Conservation (phyloP, 1,140 invertebrate genomes). For the Rhagoletis pomonella region DNA sequence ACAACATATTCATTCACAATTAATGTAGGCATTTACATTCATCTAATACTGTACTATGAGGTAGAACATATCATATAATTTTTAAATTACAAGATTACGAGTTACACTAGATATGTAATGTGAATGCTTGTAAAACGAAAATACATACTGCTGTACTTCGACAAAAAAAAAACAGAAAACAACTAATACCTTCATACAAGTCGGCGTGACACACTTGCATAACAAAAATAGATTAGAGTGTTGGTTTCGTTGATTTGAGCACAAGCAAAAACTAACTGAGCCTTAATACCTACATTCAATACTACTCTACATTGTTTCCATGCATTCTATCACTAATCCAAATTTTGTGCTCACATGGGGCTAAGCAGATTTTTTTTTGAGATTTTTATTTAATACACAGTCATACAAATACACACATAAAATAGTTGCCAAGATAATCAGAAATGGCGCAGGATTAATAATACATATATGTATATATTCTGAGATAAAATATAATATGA, state of each 20-base stretch:
- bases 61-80: too few species aligned
- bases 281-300: background rate
- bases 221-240: background rate
- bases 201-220: background rate
- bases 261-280: background rate
- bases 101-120: too few species aligned
- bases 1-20: background rate
- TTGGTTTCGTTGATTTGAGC: background rate
- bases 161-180: background rate
- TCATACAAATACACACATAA: background rate
- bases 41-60: too few species aligned
- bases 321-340: background rate
- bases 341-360: too few species aligned
- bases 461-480: background rate
- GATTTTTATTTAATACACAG: too few species aligned
- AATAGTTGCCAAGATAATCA: background rate
- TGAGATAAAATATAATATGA: conserved; percentile 20
- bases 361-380: too few species aligned
- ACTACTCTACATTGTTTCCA: background rate
- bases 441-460: too few species aligned
- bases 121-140: too few species aligned
- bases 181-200: background rate
- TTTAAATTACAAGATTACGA: too few species aligned
- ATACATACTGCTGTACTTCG: too few species aligned
- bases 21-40: background rate